Evolutionary conservation across 1,140 invertebrate species (phyloP), one percentile per base, ranked within the genome.

Genomic region (Scaptomyza montana): DNA sequence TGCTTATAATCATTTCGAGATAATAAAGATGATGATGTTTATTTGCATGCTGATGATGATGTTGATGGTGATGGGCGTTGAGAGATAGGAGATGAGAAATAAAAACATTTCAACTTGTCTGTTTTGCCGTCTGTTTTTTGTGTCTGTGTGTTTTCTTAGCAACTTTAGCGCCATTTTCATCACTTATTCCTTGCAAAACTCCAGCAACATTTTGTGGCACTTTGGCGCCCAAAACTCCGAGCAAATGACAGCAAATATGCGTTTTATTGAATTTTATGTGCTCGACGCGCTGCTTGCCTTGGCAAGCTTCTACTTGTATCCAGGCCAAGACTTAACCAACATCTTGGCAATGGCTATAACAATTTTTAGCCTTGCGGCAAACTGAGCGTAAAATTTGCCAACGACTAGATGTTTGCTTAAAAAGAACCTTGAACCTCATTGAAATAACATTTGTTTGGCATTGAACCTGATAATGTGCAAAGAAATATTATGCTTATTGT

Each of bases 211-310:
- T 89, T 87, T 82, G 84, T 84, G 84, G 84, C 76, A 71, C 84
- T 89, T 87, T 82, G 84, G 84, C 78, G 82, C 76, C 72, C 82
- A 87, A 84, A 79, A 82, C 82, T 87, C 84, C 84, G 72, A 82
- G 74, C 84, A 79, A 87, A 87, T 87, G 78, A 89, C 84, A 89
- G 72, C 84, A 87, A 89, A 87, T 87, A 87, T 87, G 84, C 84
- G 84, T 89, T 87, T 87, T 87, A 87, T 89, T 89, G 84, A 89
- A 89, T 89, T 82, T 89, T 89, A 89, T 82, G 79, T 80, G 69
- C 66, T 51, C 50, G 65, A 49, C 76, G 67, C 80, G 66, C 63
- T 68, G 19, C 53, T 73, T 66, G 47, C 19, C 19, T 63, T 65
- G 80, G 49, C 49, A 67, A 68, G 55, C 66, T 71, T 64, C 50